Conservation (phyloP, 2,797 vertebrate genomes). For the Sus cebifrons region DNA sequence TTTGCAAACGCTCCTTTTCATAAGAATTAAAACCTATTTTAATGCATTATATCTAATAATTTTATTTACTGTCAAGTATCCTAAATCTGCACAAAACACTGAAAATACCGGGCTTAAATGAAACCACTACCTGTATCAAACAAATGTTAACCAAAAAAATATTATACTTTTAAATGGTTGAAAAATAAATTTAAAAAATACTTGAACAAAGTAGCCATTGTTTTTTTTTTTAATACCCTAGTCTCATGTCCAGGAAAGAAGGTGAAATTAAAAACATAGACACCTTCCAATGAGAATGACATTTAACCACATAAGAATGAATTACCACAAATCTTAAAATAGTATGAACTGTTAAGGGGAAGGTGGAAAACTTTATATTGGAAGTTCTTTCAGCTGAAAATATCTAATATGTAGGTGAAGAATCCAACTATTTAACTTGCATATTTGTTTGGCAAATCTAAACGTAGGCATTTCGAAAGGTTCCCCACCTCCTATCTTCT, state of each 20-base stretch:
- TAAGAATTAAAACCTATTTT: conserved; percentile 49
- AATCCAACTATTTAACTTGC: conserved; percentile 22
- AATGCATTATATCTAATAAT: background rate
- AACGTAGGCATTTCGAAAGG: background rate
- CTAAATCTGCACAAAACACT: background rate
- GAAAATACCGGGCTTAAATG: background rate
- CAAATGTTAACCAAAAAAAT: background rate
- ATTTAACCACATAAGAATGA: conserved; percentile 71
- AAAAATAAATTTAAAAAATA: conserved; percentile 41
- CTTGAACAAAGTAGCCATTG: conserved; percentile 71
- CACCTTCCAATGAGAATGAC: conserved; percentile 74
- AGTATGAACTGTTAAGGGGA: conserved; percentile 21
- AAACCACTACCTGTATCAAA: background rate
- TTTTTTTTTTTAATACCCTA: conserved; percentile 63
- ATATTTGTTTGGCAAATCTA: conserved; percentile 35
- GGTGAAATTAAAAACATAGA: conserved; percentile 80
- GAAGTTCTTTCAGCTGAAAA: conserved; percentile 63
- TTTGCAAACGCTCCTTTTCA: background rate
- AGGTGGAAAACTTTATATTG: conserved; percentile 73
- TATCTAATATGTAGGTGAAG: background rate
- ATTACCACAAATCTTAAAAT: conserved; percentile 73
- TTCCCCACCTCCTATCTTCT: background rate
- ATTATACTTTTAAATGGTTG: conserved; percentile 19
- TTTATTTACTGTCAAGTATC: conserved; percentile 58
- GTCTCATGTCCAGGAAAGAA: conserved; percentile 67